Base-by-base conservation (phyloP, 2,888 invertebrate genomes). In the Agrypnus murinus region DNA sequence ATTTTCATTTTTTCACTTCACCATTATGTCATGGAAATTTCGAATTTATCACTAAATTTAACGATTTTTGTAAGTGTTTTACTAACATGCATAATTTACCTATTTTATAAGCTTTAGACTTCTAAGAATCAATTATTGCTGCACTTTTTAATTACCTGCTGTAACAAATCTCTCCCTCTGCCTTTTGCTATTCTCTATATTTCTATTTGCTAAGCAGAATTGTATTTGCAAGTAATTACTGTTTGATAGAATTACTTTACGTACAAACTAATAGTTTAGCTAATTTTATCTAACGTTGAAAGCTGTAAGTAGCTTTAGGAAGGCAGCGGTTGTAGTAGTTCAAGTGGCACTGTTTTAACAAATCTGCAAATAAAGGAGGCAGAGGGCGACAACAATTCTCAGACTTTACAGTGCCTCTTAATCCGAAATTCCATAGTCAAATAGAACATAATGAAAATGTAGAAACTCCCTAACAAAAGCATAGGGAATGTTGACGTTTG, bases 1-100 rank as follows among this genome's bases (percentile, higher is more conserved):
- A 53, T 64, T 64, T 17, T 55, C 64, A 64, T 64, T 64, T 64
- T 64, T 64, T 64, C 64, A 64, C 64, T 60, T 46, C 60, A 60
- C 40, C 17, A 58, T 14, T 19, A 25, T 43, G 38, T 40, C 2
- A 55, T 8, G 8, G 55, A 40, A n/a, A n/a, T n/a, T n/a, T n/a
- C n/a, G n/a, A n/a, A n/a, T n/a, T n/a, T n/a, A n/a, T 38, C 5
- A 25, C 2, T 10, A 10, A 34, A 14, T 8, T 36, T 31, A 34
- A 12, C 15, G 34, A 10, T 36, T 55, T 55, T 36, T 55, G 34
- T 34, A 36, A n/a, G 34, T 58, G 43, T 43, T 58, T 58, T 58
- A 58, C 58, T 58, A 58, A 58, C 25, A 43, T 25, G 17, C 34
- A 14, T 34, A 40, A 40, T 58, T 31, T 53, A 34, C 17, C n/a